phyloP scores from a whole-genome alignment of 2,113 vertebrate species.

The Hydropotes inermis region DNA sequence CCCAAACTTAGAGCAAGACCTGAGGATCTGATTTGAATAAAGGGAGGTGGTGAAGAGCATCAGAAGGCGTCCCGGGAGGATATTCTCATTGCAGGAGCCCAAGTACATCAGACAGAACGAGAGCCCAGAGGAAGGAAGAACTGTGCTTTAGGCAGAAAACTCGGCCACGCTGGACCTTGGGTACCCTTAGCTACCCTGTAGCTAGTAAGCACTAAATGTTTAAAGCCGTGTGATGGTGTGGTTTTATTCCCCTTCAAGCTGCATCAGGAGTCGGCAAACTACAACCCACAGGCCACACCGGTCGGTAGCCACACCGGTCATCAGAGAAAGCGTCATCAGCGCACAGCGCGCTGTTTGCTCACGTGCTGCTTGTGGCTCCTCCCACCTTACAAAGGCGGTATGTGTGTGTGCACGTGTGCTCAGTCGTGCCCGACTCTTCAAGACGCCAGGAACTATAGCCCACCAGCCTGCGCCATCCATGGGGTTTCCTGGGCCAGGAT shows the following conservation, averaged over 20 bases:
- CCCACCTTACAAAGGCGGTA: background rate
- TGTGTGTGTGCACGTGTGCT: background rate
- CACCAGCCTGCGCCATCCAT: background rate
- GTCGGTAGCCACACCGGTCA: background rate
- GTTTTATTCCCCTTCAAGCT: background rate
- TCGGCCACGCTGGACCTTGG: background rate
- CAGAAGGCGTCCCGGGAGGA: accelerated
- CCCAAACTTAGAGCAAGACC: background rate
- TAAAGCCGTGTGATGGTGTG: background rate
- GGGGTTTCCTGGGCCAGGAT: background rate
- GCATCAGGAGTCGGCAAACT: background rate
- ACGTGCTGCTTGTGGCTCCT: accelerated
- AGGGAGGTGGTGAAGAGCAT: background rate
- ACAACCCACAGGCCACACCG: accelerated
- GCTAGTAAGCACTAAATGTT: background rate
- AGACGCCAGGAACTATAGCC: background rate
- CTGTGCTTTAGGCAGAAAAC: background rate
- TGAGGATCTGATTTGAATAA: background rate
- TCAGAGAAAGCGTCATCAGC: background rate
- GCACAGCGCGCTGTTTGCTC: background rate
- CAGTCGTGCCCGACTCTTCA: background rate
- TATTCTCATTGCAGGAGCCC: accelerated
- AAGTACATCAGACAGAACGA: background rate
- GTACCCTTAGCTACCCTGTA: background rate
- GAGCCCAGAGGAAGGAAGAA: background rate